Conservation (phyloP, 2,888 invertebrate species). For the Drosophila siamana region DNA sequence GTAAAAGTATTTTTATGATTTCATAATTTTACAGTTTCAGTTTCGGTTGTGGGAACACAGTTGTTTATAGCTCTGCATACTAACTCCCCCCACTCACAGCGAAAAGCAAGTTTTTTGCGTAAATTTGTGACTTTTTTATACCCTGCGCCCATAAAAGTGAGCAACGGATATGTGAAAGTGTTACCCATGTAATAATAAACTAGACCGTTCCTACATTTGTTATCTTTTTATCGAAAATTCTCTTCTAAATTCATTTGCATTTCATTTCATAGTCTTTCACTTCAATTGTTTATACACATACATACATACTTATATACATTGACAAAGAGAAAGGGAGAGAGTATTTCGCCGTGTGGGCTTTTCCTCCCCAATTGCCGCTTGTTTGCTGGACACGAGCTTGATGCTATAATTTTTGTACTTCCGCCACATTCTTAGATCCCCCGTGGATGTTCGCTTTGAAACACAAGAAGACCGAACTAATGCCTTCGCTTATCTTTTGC, state of each 20-base stretch:
- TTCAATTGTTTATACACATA: not conserved
- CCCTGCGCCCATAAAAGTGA: slow-evolving; percentile 12
- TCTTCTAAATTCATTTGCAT: not conserved
- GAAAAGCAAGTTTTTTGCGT: slow-evolving; percentile 24
- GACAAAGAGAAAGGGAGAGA: not conserved
- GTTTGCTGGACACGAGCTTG: slow-evolving; percentile 3
- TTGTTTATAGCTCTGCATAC: slow-evolving; percentile 64
- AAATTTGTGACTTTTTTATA: slow-evolving; percentile 48
- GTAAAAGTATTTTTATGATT: slow-evolving; percentile 82
- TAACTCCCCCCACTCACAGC: not conserved
- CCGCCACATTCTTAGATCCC: slow-evolving; percentile 36
- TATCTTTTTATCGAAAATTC: not conserved
- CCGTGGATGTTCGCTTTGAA: slow-evolving; percentile 39
- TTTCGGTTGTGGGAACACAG: slow-evolving; percentile 52
- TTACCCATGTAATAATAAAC: not conserved
- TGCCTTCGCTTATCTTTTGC: slow-evolving; percentile 59
- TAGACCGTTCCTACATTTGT: not conserved
- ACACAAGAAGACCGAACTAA: slow-evolving; percentile 15
- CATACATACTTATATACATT: no score
- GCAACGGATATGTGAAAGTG: not conserved
- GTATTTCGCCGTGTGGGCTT: not conserved
- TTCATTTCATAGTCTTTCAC: not conserved
- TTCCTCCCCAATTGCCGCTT: not conserved
- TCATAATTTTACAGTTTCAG: slow-evolving; percentile 80
- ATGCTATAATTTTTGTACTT: slow-evolving; percentile 46